Conservation (phyloP, 2,797 vertebrate species). For the Aldrovandia affinis region DNA sequence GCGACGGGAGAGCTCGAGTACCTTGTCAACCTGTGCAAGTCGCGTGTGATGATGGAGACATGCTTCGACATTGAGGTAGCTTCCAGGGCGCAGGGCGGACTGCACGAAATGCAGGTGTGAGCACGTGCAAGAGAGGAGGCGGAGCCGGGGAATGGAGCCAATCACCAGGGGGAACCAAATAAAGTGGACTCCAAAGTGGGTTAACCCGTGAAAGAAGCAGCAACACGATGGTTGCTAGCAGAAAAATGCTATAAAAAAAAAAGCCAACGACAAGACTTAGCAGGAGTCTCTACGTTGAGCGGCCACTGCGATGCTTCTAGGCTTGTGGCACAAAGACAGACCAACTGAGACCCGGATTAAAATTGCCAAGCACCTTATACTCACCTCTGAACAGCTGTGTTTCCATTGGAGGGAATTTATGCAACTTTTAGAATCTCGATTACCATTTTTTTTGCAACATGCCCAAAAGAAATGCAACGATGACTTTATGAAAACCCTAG, state of each 20-base stretch:
- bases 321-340: not conserved
- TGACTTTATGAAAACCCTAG: not conserved
- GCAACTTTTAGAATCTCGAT: not conserved
- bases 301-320: not conserved
- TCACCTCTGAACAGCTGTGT: not conserved
- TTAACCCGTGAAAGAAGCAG: not conserved
- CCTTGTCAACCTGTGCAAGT: conserved; percentile 89
- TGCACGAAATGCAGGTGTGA: conserved; percentile 82
- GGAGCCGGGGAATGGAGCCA: not conserved
- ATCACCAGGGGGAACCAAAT: not conserved
- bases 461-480: not conserved
- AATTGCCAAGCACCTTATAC: not conserved
- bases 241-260: not conserved
- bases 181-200: not conserved
- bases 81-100: conserved; percentile 64
- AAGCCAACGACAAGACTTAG: conserved; percentile 7
- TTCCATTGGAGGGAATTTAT: not conserved
- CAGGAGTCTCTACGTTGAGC: not conserved
- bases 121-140: conserved; percentile 1
- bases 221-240: conserved; percentile 21
- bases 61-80: conserved; percentile 83
- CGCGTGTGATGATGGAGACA: conserved; percentile 92
- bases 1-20: conserved; percentile 83
- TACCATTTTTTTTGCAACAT: not conserved
- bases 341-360: conserved; percentile 4